phyloP scores from a whole-genome alignment of 2,888 invertebrate genomes.

The Celastrina argiolus region DNA sequence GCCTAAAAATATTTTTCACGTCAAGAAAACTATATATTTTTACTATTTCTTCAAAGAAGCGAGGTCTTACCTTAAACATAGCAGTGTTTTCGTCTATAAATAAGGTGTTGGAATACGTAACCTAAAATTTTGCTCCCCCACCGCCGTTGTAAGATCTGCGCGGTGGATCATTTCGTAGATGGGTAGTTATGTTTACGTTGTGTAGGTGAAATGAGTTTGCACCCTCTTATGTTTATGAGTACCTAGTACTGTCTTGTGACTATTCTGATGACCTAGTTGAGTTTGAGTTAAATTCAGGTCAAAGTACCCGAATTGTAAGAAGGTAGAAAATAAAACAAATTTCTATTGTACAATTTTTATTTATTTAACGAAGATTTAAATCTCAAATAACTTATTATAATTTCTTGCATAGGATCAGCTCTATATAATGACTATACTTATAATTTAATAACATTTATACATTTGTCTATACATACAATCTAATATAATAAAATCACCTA shows the following conservation, averaged over 20 bases:
- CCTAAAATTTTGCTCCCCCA: constrained; percentile 18
- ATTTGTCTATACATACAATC: neutral
- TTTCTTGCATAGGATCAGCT: neutral
- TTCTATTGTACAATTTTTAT: neutral
- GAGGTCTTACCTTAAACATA: constrained; percentile 63
- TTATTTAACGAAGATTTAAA: neutral
- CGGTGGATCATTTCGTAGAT: constrained; percentile 22
- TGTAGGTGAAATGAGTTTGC: neutral
- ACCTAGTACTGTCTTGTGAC: neutral
- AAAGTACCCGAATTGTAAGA: neutral
- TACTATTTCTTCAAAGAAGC: constrained; percentile 27
- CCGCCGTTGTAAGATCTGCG: constrained; percentile 24
- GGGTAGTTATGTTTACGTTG: neutral
- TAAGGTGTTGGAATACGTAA: constrained; percentile 25
- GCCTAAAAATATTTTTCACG: constrained; percentile 26
- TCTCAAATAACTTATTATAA: neutral
- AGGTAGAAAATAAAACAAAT: neutral
- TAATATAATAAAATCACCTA: neutral
- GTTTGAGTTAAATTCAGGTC: neutral
- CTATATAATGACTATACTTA: neutral
- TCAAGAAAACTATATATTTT: constrained; percentile 28
- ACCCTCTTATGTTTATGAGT: neutral
- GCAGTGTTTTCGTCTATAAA: constrained; percentile 54
- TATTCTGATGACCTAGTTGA: neutral
- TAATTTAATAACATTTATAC: neutral